Percentiles rank a stretch among this genome's conserved stretches.
phyloP scores from a whole-genome alignment of 2,888 invertebrate species.

The Ornithoptera priamus region DNA sequence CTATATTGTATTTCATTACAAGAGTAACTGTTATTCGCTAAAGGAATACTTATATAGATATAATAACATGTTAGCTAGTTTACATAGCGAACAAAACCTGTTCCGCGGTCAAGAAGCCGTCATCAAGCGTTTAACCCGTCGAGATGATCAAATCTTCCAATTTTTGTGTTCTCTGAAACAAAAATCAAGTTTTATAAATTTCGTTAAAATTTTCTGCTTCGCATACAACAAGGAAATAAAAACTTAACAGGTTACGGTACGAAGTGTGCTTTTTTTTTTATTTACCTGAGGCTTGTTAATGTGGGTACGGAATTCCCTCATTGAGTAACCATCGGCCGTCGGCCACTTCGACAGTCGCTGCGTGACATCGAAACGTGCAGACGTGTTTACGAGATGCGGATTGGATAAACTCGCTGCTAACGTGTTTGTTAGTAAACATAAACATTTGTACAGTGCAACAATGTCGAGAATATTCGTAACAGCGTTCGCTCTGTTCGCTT shows the following conservation, averaged over 20 bases:
- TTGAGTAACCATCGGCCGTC: conserved; percentile 40
- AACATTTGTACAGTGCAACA: conserved; percentile 11
- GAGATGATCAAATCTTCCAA: not conserved
- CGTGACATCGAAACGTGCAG: conserved; percentile 5
- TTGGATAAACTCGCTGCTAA: conserved; percentile 7
- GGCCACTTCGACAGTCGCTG: conserved; percentile 20
- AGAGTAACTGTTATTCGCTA: not conserved
- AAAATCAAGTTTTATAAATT: not conserved
- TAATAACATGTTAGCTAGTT: not conserved
- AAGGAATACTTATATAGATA: not conserved
- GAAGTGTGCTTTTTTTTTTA: conserved; percentile 21
- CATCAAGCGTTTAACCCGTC: not conserved
- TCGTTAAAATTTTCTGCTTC: not conserved
- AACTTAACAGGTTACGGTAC: conserved; percentile 5
- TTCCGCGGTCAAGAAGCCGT: not conserved
- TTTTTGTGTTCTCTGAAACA: not conserved
- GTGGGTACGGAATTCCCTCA: conserved; percentile 47
- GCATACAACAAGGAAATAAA: not conserved
- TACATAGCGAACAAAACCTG: not conserved
- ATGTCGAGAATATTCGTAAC: conserved; percentile 33
- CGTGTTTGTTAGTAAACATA: conserved; percentile 24
- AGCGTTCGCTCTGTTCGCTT: conserved; percentile 35
- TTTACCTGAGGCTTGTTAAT: conserved; percentile 28
- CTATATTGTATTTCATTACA: not conserved
- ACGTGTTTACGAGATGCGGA: conserved; percentile 19